Evolutionary conservation across 1,140 invertebrate genomes (phyloP).

Genomic region (Aplysia californica): DNA sequence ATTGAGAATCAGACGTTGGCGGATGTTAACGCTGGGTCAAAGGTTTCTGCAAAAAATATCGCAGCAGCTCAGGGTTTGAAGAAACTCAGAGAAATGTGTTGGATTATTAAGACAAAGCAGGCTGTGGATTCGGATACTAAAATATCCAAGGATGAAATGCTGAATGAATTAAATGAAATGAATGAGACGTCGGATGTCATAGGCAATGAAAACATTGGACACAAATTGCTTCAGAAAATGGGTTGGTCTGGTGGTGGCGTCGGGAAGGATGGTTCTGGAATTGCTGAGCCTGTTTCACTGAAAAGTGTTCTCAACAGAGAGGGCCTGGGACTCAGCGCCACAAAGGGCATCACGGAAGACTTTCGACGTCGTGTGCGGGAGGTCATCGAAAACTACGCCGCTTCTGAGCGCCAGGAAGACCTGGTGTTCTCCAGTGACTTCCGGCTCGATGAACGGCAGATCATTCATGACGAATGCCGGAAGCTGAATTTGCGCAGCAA

Average conservation of each 20-base stretch:
- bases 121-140: constrained; percentile 62
- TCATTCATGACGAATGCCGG: constrained; percentile 71
- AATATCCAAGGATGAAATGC: constrained; percentile 49
- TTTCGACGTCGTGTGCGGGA: constrained; percentile 43
- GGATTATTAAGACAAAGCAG: constrained; percentile 72
- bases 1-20: constrained; percentile 42
- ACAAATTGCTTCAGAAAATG: constrained; percentile 82
- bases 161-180: constrained; percentile 69
- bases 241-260: constrained; percentile 84
- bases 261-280: constrained; percentile 76
- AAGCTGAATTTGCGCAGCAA: constrained; percentile 71
- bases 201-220: constrained; percentile 73
- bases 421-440: constrained; percentile 79
- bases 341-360: constrained; percentile 42
- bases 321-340: constrained; percentile 50
- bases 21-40: constrained; percentile 29
- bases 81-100: constrained; percentile 47
- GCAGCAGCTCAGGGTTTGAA: constrained; percentile 44
- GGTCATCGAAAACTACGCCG: constrained; percentile 48
- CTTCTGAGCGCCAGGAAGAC: constrained; percentile 66
- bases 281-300: constrained; percentile 73
- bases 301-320: constrained; percentile 50
- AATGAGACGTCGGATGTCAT: constrained; percentile 49
- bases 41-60: constrained; percentile 38
- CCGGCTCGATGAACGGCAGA: constrained; percentile 77